phyloP scores from a whole-genome alignment of 2,888 invertebrate genomes.

The Epirrhoe tristata region DNA sequence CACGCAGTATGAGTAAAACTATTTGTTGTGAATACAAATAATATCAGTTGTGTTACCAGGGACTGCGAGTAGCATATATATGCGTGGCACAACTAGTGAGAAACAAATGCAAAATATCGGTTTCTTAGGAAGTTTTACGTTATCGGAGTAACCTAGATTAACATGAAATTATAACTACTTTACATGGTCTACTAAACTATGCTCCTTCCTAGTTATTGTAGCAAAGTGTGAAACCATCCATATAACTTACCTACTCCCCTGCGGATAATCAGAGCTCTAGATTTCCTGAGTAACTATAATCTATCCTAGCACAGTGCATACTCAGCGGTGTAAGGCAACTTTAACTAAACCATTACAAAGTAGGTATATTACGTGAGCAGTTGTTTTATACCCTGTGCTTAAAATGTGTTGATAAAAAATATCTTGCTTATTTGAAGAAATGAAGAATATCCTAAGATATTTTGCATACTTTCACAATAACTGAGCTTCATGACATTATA shows the following conservation, averaged over 20 bases:
- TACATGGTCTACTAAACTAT: not conserved
- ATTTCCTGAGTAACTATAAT: slow-evolving; percentile 23
- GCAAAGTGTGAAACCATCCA: slow-evolving; percentile 18
- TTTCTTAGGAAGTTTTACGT: no score
- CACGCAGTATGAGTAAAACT: not conserved
- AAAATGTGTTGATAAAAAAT: no score
- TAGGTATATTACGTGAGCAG: no score
- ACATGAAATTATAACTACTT: no score
- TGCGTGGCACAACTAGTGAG: not conserved
- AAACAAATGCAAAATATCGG: not conserved
- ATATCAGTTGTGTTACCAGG: not conserved
- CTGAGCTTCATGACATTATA: no score
- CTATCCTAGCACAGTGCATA: slow-evolving; percentile 8
- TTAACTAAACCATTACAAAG: not conserved
- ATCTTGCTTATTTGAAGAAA: no score
- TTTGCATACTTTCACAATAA: no score
- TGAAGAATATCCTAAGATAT: no score
- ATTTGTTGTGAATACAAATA: not conserved
- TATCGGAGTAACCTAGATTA: no score
- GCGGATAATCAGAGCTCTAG: slow-evolving; percentile 24
- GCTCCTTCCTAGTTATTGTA: not conserved
- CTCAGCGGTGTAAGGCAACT: not conserved
- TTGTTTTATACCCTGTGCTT: no score
- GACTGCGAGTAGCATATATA: not conserved
- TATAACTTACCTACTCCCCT: slow-evolving; percentile 14